Evolutionary conservation across 2,113 vertebrate genomes (phyloP).

Genomic region (Carassius gibelio): DNA sequence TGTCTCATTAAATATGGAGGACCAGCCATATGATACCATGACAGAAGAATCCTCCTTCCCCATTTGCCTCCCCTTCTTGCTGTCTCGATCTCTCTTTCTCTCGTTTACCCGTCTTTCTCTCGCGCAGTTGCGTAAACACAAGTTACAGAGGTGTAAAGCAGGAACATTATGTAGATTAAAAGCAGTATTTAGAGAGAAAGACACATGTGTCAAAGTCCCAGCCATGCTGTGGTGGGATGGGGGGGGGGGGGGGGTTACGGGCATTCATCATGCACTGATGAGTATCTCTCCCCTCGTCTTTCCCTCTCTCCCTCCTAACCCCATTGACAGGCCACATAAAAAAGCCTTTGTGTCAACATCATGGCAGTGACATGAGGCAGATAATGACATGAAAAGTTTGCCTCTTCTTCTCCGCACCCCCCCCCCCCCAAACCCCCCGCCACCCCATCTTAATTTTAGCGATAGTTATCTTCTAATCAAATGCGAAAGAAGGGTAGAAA

Average conservation of each 20-base stretch:
- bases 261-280: constrained; percentile 70
- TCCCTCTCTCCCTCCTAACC: constrained; percentile 75
- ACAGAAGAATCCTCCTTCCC: constrained; percentile 65
- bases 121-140: constrained; percentile 27
- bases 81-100: constrained; percentile 47
- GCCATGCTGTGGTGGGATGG: constrained; percentile 36
- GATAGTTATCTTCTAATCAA: constrained; percentile 78
- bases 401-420: constrained; percentile 53
- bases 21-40: constrained; percentile 81
- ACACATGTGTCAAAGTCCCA: constrained; percentile 51
- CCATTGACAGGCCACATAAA: constrained; percentile 84
- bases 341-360: constrained; percentile 82
- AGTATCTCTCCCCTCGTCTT: constrained; percentile 65
- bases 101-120: constrained; percentile 34
- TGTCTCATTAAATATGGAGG: constrained; percentile 90
- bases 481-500: constrained; percentile 55
- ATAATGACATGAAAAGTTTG: constrained; percentile 84
- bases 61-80: constrained; percentile 52
- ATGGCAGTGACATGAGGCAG: constrained; percentile 76
- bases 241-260: constrained; percentile 37
- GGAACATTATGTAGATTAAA: constrained; percentile 43
- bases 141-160: constrained; percentile 58
- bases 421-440: too few species aligned
- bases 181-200: constrained; percentile 46
- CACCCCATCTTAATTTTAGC: constrained; percentile 40